These are phyloP conservation scores for Pollenia labialis DNA, from an alignment of 2,888 invertebrate species.

Conservation along the genomic window DNA sequence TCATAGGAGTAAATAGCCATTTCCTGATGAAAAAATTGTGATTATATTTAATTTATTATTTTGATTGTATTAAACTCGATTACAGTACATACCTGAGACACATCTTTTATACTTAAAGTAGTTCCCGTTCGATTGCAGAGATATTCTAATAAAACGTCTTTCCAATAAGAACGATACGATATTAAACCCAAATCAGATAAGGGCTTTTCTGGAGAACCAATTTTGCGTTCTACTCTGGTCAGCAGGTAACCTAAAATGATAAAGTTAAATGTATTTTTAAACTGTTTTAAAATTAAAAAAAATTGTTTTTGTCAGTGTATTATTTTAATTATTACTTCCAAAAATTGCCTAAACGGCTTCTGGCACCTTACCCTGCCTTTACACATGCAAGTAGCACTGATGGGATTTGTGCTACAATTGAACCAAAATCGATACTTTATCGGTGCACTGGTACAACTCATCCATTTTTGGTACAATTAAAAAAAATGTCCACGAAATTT, in stretches of 20 bases:
- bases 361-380: no score
- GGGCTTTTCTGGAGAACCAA: constrained; percentile 99
- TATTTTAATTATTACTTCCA: no score
- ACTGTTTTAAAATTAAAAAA: neutral
- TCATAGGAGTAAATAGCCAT: constrained; percentile 98
- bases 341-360: no score
- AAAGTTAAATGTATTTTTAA: neutral
- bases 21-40: constrained; percentile 85
- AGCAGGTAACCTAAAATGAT: constrained; percentile 93
- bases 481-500: no score
- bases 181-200: constrained; percentile 98
- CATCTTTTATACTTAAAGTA: constrained; percentile 95
- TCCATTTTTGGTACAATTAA: no score
- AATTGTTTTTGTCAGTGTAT: neutral
- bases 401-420: no score
- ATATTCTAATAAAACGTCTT: constrained; percentile 96
- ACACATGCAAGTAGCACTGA: no score
- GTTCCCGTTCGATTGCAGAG: constrained; percentile 95
- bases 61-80: neutral
- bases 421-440: no score
- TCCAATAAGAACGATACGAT: constrained; percentile 99
- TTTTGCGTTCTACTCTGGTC: constrained; percentile 97
- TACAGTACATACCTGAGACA: constrained; percentile 84
- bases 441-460: no score
- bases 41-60: neutral